Percentiles rank a stretch among this genome's conserved stretches.
Evolutionary conservation across 1,140 invertebrate species (phyloP).

Genomic region (Hyles vespertilio): DNA sequence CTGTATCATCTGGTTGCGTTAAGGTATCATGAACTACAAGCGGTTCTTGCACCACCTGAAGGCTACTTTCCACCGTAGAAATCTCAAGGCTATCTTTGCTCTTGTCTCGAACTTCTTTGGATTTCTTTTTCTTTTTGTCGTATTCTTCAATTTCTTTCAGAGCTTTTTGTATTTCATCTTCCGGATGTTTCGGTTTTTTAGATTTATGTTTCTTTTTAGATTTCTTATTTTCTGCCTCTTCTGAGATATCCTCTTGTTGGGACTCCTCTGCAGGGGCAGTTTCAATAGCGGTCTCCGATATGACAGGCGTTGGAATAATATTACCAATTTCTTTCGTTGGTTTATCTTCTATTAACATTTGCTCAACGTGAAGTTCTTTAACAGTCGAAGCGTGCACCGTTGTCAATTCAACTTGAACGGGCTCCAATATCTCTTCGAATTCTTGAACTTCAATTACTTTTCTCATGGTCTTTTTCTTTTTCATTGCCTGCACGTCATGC

Average conservation of each 20-base stretch:
- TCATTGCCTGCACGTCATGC: constrained; percentile 43
- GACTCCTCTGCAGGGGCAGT: background rate
- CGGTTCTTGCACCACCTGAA: constrained; percentile 6
- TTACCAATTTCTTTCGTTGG: background rate
- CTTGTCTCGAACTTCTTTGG: constrained; percentile 32
- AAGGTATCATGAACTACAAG: constrained; percentile 2
- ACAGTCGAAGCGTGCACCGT: constrained; percentile 18
- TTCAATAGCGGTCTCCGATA: too few species aligned
- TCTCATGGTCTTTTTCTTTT: constrained; percentile 61
- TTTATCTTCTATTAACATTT: constrained; percentile 1
- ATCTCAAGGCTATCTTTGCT: constrained; percentile 29
- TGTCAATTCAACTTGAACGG: constrained; percentile 15
- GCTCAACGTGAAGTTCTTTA: constrained; percentile 23
- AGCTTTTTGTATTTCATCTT: constrained; percentile 76
- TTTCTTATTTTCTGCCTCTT: constrained; percentile 47
- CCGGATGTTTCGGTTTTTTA: constrained; percentile 62
- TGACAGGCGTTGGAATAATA: too few species aligned
- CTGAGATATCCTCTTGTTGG: constrained; percentile 11
- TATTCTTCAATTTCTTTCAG: constrained; percentile 73
- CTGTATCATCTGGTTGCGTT: constrained; percentile 5
- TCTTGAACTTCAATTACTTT: constrained; percentile 64
- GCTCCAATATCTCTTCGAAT: constrained; percentile 51
- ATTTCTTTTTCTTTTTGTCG: constrained; percentile 51
- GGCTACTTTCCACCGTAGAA: constrained; percentile 6
- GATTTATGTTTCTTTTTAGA: constrained; percentile 64